Conservation (phyloP, 2,888 invertebrate genomes). For the Oxyteleia sp. region DNA sequence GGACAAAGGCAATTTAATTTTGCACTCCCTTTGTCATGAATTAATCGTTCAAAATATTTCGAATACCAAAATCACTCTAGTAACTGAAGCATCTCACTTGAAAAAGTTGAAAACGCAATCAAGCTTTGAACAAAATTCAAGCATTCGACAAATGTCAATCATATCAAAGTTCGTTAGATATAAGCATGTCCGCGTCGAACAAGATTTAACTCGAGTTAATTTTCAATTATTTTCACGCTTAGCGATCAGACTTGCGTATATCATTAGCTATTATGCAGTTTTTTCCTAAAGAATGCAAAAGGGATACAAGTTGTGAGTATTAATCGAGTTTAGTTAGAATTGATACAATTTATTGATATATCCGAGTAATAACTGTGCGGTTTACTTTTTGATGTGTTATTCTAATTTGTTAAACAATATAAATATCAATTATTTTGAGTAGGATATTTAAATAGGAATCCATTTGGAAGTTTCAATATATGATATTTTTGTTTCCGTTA, state of each 20-base stretch:
- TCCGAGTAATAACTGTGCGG: too few relatives aligned
- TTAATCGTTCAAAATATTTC: slow-evolving; percentile 70
- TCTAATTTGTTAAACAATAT: too few relatives aligned
- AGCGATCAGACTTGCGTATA: neutral
- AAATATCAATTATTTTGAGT: too few relatives aligned
- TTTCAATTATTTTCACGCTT: slow-evolving; percentile 25
- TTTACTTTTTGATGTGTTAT: too few relatives aligned
- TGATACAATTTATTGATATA: too few relatives aligned
- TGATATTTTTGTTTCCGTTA: too few relatives aligned
- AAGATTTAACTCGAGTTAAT: slow-evolving; percentile 32
- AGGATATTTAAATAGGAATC: too few relatives aligned
- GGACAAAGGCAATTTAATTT: slow-evolving; percentile 69
- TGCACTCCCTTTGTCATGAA: slow-evolving; percentile 67
- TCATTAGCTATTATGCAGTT: slow-evolving; percentile 4
- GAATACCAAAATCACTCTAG: slow-evolving; percentile 66
- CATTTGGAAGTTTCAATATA: too few relatives aligned
- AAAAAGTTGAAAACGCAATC: slow-evolving; percentile 66
- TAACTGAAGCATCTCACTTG: slow-evolving; percentile 62
- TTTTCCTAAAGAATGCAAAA: too few relatives aligned
- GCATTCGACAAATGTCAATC: slow-evolving; percentile 64
- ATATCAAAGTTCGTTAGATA: slow-evolving; percentile 47
- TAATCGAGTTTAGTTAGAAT: too few relatives aligned
- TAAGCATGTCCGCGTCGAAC: slow-evolving; percentile 33
- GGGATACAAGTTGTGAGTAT: too few relatives aligned
- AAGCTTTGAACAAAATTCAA: slow-evolving; percentile 61